Evolutionary conservation across 2,113 vertebrate genomes (phyloP).

Genomic region (Cyanoderma ruficeps): DNA sequence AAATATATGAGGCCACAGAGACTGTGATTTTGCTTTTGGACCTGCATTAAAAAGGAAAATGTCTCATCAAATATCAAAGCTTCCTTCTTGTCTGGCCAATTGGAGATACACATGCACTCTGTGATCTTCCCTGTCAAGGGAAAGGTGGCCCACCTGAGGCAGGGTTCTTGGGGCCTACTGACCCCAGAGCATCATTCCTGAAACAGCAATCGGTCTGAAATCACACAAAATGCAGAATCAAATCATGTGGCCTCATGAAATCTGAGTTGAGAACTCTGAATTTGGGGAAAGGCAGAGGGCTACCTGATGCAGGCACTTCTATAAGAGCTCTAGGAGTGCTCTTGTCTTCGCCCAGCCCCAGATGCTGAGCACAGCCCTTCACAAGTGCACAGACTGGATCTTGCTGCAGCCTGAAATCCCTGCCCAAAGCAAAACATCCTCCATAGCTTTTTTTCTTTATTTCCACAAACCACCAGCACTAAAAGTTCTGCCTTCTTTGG

Average conservation of each 20-base stretch:
- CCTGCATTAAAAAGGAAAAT: not conserved
- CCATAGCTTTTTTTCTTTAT: not conserved
- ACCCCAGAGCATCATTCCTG: not conserved
- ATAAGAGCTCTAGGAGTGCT: not conserved
- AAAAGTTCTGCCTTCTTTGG: not conserved
- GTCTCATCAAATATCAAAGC: not conserved
- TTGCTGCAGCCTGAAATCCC: not conserved
- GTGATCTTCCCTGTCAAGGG: not conserved
- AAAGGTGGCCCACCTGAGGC: not conserved
- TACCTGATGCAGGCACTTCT: not conserved
- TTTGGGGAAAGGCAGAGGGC: not conserved
- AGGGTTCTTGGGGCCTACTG: not conserved
- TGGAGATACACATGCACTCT: rapidly evolving
- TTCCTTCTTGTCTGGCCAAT: not conserved
- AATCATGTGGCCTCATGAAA: not conserved
- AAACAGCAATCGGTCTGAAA: not conserved
- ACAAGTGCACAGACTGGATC: not conserved
- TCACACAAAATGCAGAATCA: not conserved
- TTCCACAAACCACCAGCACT: not conserved
- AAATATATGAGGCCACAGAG: not conserved
- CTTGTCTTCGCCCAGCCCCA: not conserved
- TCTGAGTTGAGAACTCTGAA: not conserved
- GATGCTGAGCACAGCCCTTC: not conserved
- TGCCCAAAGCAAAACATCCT: not conserved
- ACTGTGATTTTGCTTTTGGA: not conserved